Conservation (phyloP, 1,140 invertebrate genomes). For the Callitettix versicolor region DNA sequence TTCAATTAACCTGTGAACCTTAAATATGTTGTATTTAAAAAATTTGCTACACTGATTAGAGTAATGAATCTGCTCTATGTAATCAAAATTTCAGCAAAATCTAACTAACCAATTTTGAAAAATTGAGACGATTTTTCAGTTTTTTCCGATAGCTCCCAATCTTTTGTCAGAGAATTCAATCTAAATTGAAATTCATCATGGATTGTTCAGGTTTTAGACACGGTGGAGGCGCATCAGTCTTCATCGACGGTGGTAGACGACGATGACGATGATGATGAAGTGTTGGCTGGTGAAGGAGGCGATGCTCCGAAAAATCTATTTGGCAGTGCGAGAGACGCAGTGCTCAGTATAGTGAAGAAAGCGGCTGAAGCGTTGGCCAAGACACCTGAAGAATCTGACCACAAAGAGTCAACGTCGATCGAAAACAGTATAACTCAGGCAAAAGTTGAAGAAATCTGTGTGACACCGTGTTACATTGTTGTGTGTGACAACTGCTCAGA, state of each 20-base stretch:
- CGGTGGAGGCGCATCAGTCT: conserved; percentile 50
- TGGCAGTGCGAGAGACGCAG: conserved; percentile 71
- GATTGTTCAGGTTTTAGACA: conserved; percentile 42
- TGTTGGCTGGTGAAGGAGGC: conserved; percentile 34
- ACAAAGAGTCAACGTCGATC: too few species aligned
- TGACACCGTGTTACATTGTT: conserved; percentile 54
- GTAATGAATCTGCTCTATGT: too few species aligned
- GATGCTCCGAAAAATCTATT: conserved; percentile 54
- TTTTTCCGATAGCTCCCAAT: too few species aligned
- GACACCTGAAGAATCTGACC: conserved; percentile 21
- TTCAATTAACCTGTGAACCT: too few species aligned
- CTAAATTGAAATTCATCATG: neutral
- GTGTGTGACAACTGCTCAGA: conserved; percentile 60
- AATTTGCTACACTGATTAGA: too few species aligned
- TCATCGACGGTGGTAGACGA: conserved; percentile 26
- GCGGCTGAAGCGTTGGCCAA: conserved; percentile 70
- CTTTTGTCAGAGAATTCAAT: too few species aligned
- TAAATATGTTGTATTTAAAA: too few species aligned
- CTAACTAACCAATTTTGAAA: too few species aligned
- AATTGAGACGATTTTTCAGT: too few species aligned
- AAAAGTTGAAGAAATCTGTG: conserved; percentile 31
- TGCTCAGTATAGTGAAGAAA: conserved; percentile 80
- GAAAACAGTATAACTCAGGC: too few species aligned
- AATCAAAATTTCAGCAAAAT: too few species aligned
- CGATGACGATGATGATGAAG: conserved; percentile 51